Percentiles rank a stretch among this genome's conserved stretches.
phyloP scores from a whole-genome alignment of 1,140 invertebrate species.

The Thaumetopoea pityocampa region DNA sequence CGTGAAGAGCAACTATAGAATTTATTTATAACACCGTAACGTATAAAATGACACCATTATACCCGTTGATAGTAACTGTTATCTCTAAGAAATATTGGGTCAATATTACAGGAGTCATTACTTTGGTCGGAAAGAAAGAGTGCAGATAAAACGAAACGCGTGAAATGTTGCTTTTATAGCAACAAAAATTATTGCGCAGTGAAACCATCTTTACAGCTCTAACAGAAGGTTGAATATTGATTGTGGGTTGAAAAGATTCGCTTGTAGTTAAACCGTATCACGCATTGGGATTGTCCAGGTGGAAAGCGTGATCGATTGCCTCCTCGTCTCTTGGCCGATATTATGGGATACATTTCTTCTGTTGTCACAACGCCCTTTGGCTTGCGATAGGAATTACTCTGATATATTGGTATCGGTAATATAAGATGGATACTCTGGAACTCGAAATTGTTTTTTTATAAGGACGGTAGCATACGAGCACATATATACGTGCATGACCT shows the following conservation, averaged over 20 bases:
- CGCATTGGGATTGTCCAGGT: slow-evolving; percentile 40
- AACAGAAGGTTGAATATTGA: slow-evolving; percentile 13
- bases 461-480: no score
- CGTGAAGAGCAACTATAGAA: slow-evolving; percentile 3
- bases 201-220: slow-evolving; percentile 9
- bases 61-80: slow-evolving; percentile 50
- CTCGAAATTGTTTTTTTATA: no score
- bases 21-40: slow-evolving; percentile 24
- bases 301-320: slow-evolving; percentile 40
- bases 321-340: slow-evolving; percentile 32
- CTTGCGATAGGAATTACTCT: slow-evolving; percentile 25
- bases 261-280: slow-evolving; percentile 40
- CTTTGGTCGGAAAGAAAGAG: slow-evolving; percentile 32
- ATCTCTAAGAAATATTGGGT: slow-evolving; percentile 53
- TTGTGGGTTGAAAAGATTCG: slow-evolving; percentile 13
- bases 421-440: no score
- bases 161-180: slow-evolving; percentile 31
- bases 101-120: slow-evolving; percentile 49
- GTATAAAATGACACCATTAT: slow-evolving; percentile 45
- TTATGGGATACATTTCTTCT: slow-evolving; percentile 36
- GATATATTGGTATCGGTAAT: no score
- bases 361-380: slow-evolving; percentile 27
- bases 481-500: no score
- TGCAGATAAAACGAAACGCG: slow-evolving; percentile 40
- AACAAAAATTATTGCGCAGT: slow-evolving; percentile 1